These are phyloP conservation scores for Onychostruthus taczanowskii DNA, from an alignment of 2,113 vertebrate species.

Conservation along the genomic window DNA sequence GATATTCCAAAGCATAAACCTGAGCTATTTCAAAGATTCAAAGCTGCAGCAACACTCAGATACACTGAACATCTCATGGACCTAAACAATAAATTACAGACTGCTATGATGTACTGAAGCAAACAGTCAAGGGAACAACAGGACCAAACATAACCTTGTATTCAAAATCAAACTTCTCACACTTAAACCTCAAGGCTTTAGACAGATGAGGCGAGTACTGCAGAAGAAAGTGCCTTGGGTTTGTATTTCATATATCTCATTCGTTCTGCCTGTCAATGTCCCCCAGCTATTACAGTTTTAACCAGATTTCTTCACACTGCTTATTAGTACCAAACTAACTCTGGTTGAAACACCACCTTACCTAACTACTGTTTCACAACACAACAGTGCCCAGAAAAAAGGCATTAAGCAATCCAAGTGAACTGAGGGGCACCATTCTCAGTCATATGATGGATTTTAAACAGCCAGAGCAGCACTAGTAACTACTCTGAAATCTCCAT, in stretches of 20 bases:
- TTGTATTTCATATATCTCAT: neutral
- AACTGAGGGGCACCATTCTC: neutral
- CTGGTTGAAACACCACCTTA: neutral
- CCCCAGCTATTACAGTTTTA: neutral
- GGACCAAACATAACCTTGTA: neutral
- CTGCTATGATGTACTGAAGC: neutral
- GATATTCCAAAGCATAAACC: neutral
- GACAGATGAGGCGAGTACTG: neutral
- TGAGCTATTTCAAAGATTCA: neutral
- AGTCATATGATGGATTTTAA: neutral
- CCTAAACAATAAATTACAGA: neutral
- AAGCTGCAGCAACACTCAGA: neutral
- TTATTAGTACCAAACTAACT: neutral
- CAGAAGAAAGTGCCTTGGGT: neutral
- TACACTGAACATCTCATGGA: neutral
- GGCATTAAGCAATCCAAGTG: neutral
- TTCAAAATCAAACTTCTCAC: neutral
- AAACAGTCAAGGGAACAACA: neutral
- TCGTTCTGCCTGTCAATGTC: neutral
- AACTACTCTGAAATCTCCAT: neutral
- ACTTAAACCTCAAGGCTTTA: neutral
- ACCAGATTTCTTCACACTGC: neutral
- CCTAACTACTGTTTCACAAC: neutral
- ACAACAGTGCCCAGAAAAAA: neutral
- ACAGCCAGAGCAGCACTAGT: neutral